Evolutionary conservation across 2,888 invertebrate genomes (phyloP), one percentile per base, ranked within the genome.

Genomic region (Caprella mutica): DNA sequence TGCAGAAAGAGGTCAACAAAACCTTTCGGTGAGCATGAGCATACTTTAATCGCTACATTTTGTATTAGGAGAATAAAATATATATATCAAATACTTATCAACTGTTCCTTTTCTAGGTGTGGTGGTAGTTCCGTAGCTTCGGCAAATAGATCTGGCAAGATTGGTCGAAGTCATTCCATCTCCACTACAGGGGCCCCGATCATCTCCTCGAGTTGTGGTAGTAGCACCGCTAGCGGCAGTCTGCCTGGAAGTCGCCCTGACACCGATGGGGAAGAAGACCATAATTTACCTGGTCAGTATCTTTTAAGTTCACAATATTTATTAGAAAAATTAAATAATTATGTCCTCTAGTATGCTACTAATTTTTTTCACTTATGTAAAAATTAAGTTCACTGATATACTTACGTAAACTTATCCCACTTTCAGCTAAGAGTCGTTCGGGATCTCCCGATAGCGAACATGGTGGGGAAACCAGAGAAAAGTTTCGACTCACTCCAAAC

Each of bases 1-100:
- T 60, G 64, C 64, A 64, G 27, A 64, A 64, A 42, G 64, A 64
- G 52, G 58, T 64, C 35, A 64, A 64, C 33, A 64, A 64, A 40
- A 53, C 64, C 6, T 64, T 61, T 55, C 60, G 60, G 64, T 64
- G 35, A 50, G 55, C 52, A 21, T 26, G 19, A 5, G 19, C 14
- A 33, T 33, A 33, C 33, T 9, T 33, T 33, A 35, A 35, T 35
- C 35, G n/a, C 2, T n/a, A n/a, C 12, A 12, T 35, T 14, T 35
- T 35, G 1, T 35, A 35, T 35, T 35, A 35, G 35, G 14, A 35
- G n/a, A 35, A 14, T 1, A 35, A n/a, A n/a, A n/a, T n/a, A n/a
- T n/a, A 35, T 14, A 2, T 35, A 35, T 2, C 35, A 35, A 35
- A 35, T 35, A 12, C 12, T 14, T 2, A 35, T 35, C 35, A 35